Evolutionary conservation across 2,113 vertebrate genomes (phyloP).

Genomic region (Megatriorchis doriae): DNA sequence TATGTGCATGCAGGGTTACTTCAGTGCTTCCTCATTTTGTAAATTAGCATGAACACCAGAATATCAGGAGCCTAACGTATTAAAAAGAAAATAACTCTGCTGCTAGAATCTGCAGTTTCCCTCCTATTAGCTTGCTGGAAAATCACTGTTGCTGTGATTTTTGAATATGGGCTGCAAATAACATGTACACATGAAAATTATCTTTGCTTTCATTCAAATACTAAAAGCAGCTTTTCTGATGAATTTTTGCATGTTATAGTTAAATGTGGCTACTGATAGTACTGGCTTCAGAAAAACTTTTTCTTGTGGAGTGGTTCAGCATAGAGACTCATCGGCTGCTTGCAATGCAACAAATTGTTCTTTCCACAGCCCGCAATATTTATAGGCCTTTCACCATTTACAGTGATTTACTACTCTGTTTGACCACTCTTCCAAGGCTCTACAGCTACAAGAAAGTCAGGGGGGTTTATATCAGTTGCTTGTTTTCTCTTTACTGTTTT

Average conservation of each 20-base stretch:
- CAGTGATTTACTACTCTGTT: neutral
- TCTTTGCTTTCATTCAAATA: neutral
- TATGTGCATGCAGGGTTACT: neutral
- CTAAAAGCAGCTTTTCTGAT: neutral
- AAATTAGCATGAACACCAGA: neutral
- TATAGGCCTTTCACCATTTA: slow-evolving; percentile 13
- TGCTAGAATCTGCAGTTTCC: neutral
- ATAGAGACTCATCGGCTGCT: neutral
- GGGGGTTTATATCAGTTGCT: neutral
- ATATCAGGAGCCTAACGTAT: neutral
- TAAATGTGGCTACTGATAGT: neutral
- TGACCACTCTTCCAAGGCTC: neutral
- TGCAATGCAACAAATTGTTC: neutral
- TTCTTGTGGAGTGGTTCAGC: neutral
- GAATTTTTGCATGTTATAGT: neutral
- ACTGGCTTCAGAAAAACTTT: neutral
- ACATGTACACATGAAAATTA: neutral
- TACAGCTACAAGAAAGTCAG: neutral
- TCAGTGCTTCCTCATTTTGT: neutral
- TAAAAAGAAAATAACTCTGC: neutral
- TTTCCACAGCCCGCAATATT: neutral
- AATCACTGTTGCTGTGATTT: neutral
- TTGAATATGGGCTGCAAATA: neutral
- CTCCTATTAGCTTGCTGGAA: neutral
- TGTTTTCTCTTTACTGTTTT: neutral